phyloP scores from a whole-genome alignment of 2,797 vertebrate genomes.

The Syngnathus rostellatus region DNA sequence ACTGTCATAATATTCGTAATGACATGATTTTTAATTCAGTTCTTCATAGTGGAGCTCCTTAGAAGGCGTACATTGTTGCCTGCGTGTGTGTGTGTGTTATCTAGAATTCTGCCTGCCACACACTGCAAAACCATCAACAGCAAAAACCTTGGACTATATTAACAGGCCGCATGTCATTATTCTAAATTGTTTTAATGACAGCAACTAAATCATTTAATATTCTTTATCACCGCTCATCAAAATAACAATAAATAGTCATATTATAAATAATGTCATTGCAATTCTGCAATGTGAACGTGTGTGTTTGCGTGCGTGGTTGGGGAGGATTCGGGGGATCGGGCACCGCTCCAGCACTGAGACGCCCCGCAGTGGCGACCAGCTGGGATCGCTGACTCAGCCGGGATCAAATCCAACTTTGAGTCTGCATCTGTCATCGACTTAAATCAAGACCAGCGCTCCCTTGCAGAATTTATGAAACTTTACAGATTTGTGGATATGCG shows the following conservation, averaged over 20 bases:
- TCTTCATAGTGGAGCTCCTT: background rate
- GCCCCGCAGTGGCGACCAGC: conserved; percentile 73
- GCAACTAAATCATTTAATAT: background rate
- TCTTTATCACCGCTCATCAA: background rate
- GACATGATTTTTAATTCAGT: background rate
- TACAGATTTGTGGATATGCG: background rate
- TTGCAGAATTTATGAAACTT: conserved; percentile 35
- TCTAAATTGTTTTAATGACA: background rate
- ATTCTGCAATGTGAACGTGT: background rate
- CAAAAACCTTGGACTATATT: background rate
- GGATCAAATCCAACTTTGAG: conserved; percentile 31
- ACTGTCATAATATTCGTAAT: background rate
- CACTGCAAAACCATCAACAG: background rate
- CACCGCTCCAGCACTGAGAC: conserved; percentile 71
- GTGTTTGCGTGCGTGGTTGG: conserved; percentile 27
- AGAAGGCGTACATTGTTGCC: background rate
- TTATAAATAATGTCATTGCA: background rate
- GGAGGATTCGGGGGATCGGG: conserved; percentile 19
- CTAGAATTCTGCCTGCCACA: background rate
- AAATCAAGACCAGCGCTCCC: conserved; percentile 32
- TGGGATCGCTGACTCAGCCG: conserved; percentile 32
- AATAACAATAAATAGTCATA: background rate
- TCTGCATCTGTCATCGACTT: conserved; percentile 33
- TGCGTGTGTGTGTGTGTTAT: background rate
- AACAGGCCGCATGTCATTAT: background rate